phyloP scores from a whole-genome alignment of 92 coral and sea anemone species.

The Heteractis magnifica region DNA sequence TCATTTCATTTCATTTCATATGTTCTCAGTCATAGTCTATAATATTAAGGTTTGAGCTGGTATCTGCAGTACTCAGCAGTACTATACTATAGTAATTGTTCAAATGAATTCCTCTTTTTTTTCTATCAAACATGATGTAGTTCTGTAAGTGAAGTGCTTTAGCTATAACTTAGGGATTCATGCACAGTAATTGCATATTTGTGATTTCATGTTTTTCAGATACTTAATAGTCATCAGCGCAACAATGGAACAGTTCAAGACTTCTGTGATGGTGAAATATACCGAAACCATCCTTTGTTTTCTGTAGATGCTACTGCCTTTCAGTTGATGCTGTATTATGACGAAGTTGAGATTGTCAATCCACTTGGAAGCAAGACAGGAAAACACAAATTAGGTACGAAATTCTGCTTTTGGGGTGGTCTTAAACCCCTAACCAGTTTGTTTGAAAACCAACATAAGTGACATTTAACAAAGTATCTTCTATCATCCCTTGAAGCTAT shows the following conservation, averaged over 20 bases:
- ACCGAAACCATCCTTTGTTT: neutral
- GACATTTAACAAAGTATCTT: too few species aligned
- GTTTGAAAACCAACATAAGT: conserved; percentile 1
- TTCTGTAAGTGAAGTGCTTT: neutral
- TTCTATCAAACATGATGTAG: too few species aligned
- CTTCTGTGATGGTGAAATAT: conserved; percentile 8
- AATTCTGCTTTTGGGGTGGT: neutral
- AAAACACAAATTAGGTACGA: conserved; percentile 5
- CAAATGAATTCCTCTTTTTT: neutral
- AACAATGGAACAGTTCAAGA: neutral
- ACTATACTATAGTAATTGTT: neutral
- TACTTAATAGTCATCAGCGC: neutral
- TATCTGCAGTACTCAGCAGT: conserved; percentile 2
- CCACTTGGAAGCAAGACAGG: conserved; percentile 9
- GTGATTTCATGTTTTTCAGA: neutral
- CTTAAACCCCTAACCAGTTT: neutral
- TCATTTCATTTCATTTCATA: too few species aligned
- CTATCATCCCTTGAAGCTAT: too few species aligned
- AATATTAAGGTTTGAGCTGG: neutral
- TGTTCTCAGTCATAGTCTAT: too few species aligned
- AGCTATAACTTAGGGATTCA: neutral
- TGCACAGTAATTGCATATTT: neutral
- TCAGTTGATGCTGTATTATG: conserved; percentile 3
- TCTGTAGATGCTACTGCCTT: neutral
- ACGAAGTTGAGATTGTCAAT: neutral